Base-by-base conservation (phyloP, 1,140 invertebrate species). In the Oryctes rhinoceros region DNA sequence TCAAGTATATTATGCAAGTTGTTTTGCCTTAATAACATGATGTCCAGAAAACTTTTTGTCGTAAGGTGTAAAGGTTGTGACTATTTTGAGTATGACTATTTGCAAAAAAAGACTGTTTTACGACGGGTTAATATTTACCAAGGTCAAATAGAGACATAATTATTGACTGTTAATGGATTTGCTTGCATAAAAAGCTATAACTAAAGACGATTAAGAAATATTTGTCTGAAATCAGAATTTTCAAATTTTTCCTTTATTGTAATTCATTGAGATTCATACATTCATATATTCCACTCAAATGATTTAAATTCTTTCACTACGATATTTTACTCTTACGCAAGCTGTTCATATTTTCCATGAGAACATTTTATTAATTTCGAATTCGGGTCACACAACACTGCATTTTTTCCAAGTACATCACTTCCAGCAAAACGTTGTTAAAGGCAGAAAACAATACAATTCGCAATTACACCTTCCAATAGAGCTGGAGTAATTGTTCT, bases 381-480 rank as follows among this genome's bases (percentile, higher is more conserved):
- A 47, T 77, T 24, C 15, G 44, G 76, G 48, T 47, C 48, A 30
- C 39, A 48, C 30, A n/a, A 75, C 1, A 75, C n/a, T n/a, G n/a
- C 35, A 75, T 37, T 39, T 77, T 48, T 24, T 48, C 24, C 48
- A 53, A 53, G 76, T 30, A 13, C 44, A n/a, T 47, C 20, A 47
- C 71, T 75, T 37, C 76, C 48, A 48, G 39, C 48, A 18, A 30
- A 30, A 47, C 48, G 11, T n/a, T 77, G 35, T 47, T 48, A 37
- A 48, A 77, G 4, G 18, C 39, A 13, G 13, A 37, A 37, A 47
- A 47, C 48, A 77, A 77, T 77, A 37, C 39, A 37, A 37, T 53
- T 77, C n/a, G 37, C 76, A 30, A 77, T 48, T 77, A 53, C 37
- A 35, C 48, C 39, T 39, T 30, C 76, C 15, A 71, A 71, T 71